Conservation (phyloP, 1,140 invertebrate genomes). For the Geopemphigus sp. region DNA sequence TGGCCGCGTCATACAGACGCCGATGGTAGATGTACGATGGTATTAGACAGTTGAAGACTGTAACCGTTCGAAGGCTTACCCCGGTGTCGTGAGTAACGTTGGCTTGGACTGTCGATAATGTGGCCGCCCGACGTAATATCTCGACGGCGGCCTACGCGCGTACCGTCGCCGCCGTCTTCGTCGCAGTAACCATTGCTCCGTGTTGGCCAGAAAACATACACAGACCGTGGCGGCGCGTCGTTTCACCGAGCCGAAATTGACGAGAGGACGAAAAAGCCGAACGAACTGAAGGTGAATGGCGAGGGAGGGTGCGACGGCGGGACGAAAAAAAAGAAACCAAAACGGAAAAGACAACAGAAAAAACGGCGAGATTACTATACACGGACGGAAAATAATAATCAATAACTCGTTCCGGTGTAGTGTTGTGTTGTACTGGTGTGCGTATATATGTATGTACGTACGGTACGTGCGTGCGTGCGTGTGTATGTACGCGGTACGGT, state of each 20-base stretch:
- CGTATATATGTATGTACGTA: not conserved
- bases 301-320: no score
- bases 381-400: constrained; percentile 11
- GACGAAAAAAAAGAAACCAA: no score
- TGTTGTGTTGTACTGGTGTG: not conserved
- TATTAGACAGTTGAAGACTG: not conserved
- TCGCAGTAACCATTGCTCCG: not conserved
- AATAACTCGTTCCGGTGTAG: not conserved
- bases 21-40: not conserved
- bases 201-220: not conserved
- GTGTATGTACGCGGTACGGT: not conserved
- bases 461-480: not conserved
- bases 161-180: not conserved
- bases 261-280: not conserved
- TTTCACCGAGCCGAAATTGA: not conserved
- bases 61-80: not conserved
- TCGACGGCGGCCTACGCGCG: not conserved
- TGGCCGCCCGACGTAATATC: not conserved
- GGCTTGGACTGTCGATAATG: no score
- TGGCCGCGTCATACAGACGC: no score
- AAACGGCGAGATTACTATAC: not conserved
- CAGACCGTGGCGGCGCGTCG: not conserved
- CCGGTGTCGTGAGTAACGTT: no score
- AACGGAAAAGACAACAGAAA: no score
- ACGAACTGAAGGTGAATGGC: no score